Base-by-base conservation (phyloP, 1,140 invertebrate species). In the Hylyphantes graminicola region DNA sequence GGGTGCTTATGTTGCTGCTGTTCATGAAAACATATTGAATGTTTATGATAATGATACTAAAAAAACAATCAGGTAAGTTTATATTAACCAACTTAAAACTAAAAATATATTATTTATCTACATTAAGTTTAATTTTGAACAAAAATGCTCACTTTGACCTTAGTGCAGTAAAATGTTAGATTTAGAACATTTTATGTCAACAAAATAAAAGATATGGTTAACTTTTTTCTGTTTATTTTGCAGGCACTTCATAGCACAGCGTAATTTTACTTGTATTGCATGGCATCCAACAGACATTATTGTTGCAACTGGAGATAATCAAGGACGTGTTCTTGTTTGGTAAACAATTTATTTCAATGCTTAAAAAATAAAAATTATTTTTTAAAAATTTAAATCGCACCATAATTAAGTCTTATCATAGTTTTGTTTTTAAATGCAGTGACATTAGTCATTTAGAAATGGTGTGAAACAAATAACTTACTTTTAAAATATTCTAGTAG, bases 321-420 rank as follows among this genome's bases (percentile, higher is more conserved):
- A 89, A 84, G 95, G 95, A 4, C 89, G 92, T 81, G 92, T 95
- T 51, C 79, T 93, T 35, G 86, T 95, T 51, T 95, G 93, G 93
- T 85, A 75, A 48, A 72, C 10, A 15, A n/a, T n/a, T n/a, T n/a
- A n/a, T n/a, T 0, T 1, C 10, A 57, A 57, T 57, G 15, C 55
- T 57, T 57, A 11, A 57, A 57, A 57, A 57, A 57, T 57, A 11
- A 57, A 57, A 57, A 57, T 57, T 57, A 57, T 57, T 57, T 11
- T 57, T 57, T 57, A 57, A 10, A 11, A 57, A 57, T 1, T 11
- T n/a, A n/a, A n/a, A n/a, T n/a, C n/a, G n/a, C n/a, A n/a, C n/a
- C n/a, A n/a, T n/a, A n/a, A n/a, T n/a, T n/a, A n/a, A n/a, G n/a
- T n/a, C n/a, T n/a, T n/a, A n/a, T n/a, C n/a, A n/a, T n/a, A n/a